Percentiles rank a stretch among this genome's conserved stretches.
Evolutionary conservation across 1,140 invertebrate species (phyloP).

Genomic region (Aphidius gifuensis): DNA sequence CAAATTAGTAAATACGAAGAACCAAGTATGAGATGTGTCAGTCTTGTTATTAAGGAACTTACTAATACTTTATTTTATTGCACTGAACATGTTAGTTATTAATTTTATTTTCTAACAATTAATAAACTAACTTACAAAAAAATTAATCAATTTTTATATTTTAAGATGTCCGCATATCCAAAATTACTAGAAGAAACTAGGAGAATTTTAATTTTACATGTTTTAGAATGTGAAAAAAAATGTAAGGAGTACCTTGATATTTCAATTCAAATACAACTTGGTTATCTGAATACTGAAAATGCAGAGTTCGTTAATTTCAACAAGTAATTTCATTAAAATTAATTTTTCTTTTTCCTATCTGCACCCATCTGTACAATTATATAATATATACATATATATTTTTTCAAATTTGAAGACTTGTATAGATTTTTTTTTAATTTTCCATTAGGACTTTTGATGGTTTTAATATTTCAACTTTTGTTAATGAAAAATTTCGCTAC

Average conservation of each 20-base stretch:
- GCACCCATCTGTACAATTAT: too few relatives aligned
- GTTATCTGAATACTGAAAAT: conserved; percentile 99
- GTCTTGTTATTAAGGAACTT: conserved; percentile 67
- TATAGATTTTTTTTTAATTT: too few relatives aligned
- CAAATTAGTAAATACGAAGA: conserved; percentile 93
- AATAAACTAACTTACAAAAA: conserved; percentile 59
- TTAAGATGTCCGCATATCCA: conserved; percentile 93
- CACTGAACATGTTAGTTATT: too few relatives aligned
- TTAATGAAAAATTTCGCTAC: too few relatives aligned
- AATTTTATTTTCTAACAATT: too few relatives aligned
- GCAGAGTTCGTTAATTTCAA: conserved; percentile 99
- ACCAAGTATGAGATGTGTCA: conserved; percentile 96
- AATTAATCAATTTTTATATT: conserved; percentile 71
- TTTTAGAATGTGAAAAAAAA: conserved; percentile 50
- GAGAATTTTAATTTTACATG: conserved; percentile 88
- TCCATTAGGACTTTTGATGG: too few relatives aligned
- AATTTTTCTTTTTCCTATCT: too few relatives aligned
- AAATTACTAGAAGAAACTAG: conserved; percentile 96
- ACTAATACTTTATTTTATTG: too few relatives aligned
- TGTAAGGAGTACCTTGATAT: conserved; percentile 95
- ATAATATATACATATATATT: too few relatives aligned
- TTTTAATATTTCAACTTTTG: too few relatives aligned
- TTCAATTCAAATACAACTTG: conserved; percentile 94
- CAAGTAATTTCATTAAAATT: conserved; percentile 67
- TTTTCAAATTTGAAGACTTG: too few relatives aligned